Percentiles rank a stretch among this genome's conserved stretches.
phyloP scores from a whole-genome alignment of 2,113 vertebrate species.

The Verasper variegatus region DNA sequence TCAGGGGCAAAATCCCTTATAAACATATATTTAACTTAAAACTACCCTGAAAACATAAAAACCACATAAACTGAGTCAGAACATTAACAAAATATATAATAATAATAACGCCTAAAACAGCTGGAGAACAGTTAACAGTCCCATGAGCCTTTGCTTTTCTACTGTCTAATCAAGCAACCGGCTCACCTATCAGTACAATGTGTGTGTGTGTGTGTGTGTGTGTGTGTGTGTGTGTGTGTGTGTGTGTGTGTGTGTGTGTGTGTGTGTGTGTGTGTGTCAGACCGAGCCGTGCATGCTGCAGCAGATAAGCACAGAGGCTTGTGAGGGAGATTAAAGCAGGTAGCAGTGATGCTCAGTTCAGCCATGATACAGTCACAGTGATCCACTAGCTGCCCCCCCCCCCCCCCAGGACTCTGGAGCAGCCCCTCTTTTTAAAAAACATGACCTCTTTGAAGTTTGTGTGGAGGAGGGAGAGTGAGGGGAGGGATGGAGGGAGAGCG shows the following conservation, averaged over 20 bases:
- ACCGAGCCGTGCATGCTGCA: neutral
- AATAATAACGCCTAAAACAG: too few species aligned
- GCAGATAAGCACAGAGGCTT: neutral
- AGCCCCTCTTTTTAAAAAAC: conserved; percentile 53
- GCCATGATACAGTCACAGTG: conserved; percentile 31
- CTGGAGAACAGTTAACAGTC: too few species aligned
- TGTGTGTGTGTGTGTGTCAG: neutral
- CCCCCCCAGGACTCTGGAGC: neutral
- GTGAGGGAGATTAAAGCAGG: neutral
- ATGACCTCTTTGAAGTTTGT: conserved; percentile 63
- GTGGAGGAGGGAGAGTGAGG: conserved; percentile 1
- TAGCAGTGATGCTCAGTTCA: neutral
- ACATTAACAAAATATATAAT: too few species aligned
- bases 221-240: too few species aligned
- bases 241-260: neutral
- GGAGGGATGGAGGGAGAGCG: conserved; percentile 10
- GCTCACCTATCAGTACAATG: neutral
- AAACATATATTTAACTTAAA: too few species aligned
- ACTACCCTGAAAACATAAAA: too few species aligned
- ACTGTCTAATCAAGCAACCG: neutral
- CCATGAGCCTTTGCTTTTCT: too few species aligned
- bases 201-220: neutral
- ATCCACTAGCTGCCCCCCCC: conserved; percentile 17
- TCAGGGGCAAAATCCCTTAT: too few species aligned
- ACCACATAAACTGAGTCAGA: too few species aligned